phyloP scores from a whole-genome alignment of 2,888 invertebrate species.

The Caenorhabditis japonica region DNA sequence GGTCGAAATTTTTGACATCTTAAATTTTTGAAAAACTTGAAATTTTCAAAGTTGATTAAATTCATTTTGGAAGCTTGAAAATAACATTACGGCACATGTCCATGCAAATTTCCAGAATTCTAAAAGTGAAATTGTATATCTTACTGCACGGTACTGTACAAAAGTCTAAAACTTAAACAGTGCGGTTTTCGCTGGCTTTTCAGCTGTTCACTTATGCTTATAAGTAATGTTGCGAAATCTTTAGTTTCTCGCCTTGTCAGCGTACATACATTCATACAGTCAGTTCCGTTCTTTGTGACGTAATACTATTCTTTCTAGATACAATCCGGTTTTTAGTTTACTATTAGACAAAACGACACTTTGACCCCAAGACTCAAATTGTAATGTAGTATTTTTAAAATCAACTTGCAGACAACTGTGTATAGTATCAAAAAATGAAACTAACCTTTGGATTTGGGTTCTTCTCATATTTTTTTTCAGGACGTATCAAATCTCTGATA shows the following conservation, averaged over 20 bases:
- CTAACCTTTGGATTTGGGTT: conserved; percentile 48
- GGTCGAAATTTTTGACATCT: no score
- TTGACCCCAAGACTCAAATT: conserved; percentile 28
- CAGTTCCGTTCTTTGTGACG: conserved; percentile 28
- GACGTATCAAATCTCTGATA: conserved; percentile 49
- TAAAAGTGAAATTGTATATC: no score
- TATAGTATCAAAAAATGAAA: conserved; percentile 3
- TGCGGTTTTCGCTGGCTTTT: not conserved
- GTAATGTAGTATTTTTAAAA: conserved; percentile 29
- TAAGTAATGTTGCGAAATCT: conserved; percentile 7
- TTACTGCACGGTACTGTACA: no score
- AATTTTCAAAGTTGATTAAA: no score
- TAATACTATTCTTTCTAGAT: conserved; percentile 3
- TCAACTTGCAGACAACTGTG: not conserved
- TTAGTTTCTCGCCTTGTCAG: not conserved
- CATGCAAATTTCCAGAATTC: no score
- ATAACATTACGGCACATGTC: no score
- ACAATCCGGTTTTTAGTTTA: not conserved
- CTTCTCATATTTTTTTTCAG: conserved; percentile 54
- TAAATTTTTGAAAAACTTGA: no score
- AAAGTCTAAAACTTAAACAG: no score
- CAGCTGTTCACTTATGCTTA: not conserved
- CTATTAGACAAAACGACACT: conserved; percentile 26
- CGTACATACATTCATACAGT: no score
- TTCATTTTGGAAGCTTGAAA: no score